Evolutionary conservation across 1,140 invertebrate species (phyloP).

Genomic region (Gonioctena quinquepunctata): DNA sequence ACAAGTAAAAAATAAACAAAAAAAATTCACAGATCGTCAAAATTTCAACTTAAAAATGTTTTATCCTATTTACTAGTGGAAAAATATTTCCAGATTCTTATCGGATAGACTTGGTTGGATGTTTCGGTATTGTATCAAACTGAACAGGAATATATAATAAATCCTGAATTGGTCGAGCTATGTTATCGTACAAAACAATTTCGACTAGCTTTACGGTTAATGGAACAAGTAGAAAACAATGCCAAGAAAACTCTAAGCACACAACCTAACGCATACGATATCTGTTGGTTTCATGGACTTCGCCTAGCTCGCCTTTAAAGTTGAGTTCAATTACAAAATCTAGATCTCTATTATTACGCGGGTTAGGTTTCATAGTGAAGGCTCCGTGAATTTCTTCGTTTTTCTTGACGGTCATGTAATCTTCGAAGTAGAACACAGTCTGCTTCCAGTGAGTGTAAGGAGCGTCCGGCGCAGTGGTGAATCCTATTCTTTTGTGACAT

Average conservation of each 20-base stretch:
- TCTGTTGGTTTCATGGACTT: slow-evolving; percentile 85
- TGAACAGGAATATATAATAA: too few species aligned
- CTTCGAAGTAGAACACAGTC: slow-evolving; percentile 98
- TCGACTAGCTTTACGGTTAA: background rate
- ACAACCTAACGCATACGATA: slow-evolving; percentile 96
- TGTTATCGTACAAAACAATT: background rate
- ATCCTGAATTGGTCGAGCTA: too few species aligned
- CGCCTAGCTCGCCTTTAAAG: slow-evolving; percentile 93
- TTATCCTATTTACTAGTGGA: background rate
- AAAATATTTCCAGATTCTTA: background rate
- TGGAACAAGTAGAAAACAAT: background rate
- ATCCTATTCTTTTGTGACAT: slow-evolving; percentile 98
- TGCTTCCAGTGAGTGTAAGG: slow-evolving; percentile 99
- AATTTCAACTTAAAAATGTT: background rate
- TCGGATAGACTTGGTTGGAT: too few species aligned
- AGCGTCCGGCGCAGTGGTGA: slow-evolving; percentile 96
- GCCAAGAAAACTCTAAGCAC: background rate
- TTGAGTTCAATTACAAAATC: slow-evolving; percentile 93
- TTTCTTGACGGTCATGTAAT: slow-evolving; percentile 94
- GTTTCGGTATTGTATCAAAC: too few species aligned
- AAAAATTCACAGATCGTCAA: slow-evolving; percentile 17
- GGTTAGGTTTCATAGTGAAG: slow-evolving; percentile 94
- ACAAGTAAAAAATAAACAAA: background rate
- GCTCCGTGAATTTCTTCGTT: slow-evolving; percentile 90
- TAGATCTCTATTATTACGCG: slow-evolving; percentile 93